Percentiles rank a stretch among this genome's conserved stretches.
Evolutionary conservation across 2,888 invertebrate species (phyloP).

Genomic region (Cabera pusaria): DNA sequence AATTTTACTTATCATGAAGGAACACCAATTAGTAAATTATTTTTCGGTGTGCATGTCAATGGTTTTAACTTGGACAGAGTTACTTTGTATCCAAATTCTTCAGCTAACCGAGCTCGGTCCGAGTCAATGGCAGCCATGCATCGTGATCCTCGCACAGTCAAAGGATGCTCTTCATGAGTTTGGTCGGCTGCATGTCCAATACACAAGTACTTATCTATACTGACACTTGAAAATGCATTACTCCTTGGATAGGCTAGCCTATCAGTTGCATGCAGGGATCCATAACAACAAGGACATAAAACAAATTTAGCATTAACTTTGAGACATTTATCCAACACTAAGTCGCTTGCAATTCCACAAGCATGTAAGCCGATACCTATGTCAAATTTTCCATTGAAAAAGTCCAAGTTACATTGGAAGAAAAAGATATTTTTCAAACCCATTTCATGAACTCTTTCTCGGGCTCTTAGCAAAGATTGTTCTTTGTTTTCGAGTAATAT

Average conservation of each 20-base stretch:
- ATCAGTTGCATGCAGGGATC: slow-evolving; percentile 91
- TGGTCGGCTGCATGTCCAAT: slow-evolving; percentile 97
- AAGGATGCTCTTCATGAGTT: slow-evolving; percentile 89
- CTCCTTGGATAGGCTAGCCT: slow-evolving; percentile 93
- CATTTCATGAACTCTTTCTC: slow-evolving; percentile 86
- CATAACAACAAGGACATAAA: slow-evolving; percentile 97
- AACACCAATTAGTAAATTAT: slow-evolving; percentile 91
- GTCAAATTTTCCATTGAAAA: slow-evolving; percentile 91
- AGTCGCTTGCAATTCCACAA: slow-evolving; percentile 97
- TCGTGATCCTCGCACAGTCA: slow-evolving; percentile 89
- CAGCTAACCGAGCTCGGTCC: slow-evolving; percentile 90
- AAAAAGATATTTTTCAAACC: slow-evolving; percentile 89
- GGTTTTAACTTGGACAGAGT: slow-evolving; percentile 90
- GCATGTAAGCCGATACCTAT: slow-evolving; percentile 96
- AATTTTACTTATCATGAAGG: slow-evolving; percentile 38
- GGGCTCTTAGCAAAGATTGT: slow-evolving; percentile 90
- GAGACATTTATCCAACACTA: slow-evolving; percentile 93
- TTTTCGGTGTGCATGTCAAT: slow-evolving; percentile 94
- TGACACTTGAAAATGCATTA: slow-evolving; percentile 72
- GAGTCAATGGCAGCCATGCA: slow-evolving; percentile 96
- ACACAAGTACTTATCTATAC: slow-evolving; percentile 87
- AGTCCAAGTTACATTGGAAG: slow-evolving; percentile 95
- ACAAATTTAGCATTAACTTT: slow-evolving; percentile 91
- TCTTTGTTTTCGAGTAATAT: slow-evolving; percentile 96
- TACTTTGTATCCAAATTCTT: slow-evolving; percentile 89